These are phyloP conservation scores for Anoplophora glabripennis DNA, from an alignment of 1,140 invertebrate species.

Conservation along the genomic window DNA sequence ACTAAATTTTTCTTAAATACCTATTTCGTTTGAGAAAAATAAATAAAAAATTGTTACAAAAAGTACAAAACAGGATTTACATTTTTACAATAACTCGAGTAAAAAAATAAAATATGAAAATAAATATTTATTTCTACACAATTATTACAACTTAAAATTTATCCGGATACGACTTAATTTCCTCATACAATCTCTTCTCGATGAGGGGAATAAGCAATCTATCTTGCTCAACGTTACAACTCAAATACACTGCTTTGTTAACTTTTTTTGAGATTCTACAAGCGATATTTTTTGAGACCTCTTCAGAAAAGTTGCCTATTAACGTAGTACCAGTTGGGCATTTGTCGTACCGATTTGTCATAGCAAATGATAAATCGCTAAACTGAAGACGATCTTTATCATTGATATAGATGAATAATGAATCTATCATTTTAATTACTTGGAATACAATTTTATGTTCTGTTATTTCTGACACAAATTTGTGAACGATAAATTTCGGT, in stretches of 20 bases:
- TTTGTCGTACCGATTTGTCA: slow-evolving; percentile 36
- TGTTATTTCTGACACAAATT: slow-evolving; percentile 14
- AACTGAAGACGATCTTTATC: slow-evolving; percentile 38
- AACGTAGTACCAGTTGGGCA: slow-evolving; percentile 41
- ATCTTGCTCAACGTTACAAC: slow-evolving; percentile 47
- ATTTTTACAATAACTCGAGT: too few relatives aligned
- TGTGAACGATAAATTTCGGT: slow-evolving; percentile 17
- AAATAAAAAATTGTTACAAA: too few relatives aligned
- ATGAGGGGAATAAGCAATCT: slow-evolving; percentile 37
- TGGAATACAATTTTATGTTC: slow-evolving; percentile 30
- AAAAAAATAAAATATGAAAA: too few relatives aligned
- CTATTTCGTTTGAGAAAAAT: too few relatives aligned
- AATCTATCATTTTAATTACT: slow-evolving; percentile 49
- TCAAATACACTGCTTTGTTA: slow-evolving; percentile 48
- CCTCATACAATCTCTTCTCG: slow-evolving; percentile 45
- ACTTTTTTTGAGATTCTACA: slow-evolving; percentile 44
- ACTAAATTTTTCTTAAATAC: too few relatives aligned
- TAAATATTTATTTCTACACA: neutral
- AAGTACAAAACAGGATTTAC: too few relatives aligned
- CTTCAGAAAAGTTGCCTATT: slow-evolving; percentile 45
- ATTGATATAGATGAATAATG: slow-evolving; percentile 47
- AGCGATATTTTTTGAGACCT: slow-evolving; percentile 46
- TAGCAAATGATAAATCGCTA: slow-evolving; percentile 46
- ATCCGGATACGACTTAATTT: slow-evolving; percentile 45
- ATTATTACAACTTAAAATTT: slow-evolving; percentile 32